Conservation (phyloP, 2,113 vertebrate genomes). For the Peucedramus taeniatus region DNA sequence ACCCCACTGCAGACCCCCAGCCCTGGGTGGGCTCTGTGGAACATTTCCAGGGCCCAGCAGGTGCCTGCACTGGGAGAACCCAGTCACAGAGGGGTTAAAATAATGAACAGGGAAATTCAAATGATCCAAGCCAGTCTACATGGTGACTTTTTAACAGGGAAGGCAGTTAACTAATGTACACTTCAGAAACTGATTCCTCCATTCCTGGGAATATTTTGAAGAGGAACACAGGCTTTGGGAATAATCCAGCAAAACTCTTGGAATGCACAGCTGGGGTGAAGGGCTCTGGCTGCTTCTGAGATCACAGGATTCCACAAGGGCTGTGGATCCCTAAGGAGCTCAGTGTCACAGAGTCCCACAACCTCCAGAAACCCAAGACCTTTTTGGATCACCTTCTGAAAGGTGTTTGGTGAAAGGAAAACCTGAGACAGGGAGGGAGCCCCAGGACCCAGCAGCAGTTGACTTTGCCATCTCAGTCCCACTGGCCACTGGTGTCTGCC, state of each 20-base stretch:
- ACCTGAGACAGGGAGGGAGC: neutral
- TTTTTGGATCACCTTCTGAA: neutral
- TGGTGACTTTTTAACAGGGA: neutral
- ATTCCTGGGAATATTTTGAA: neutral
- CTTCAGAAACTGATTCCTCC: neutral
- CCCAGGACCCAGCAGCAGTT: neutral
- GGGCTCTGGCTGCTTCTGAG: neutral
- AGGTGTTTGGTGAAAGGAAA: neutral
- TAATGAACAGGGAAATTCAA: neutral
- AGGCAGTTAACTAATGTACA: neutral
- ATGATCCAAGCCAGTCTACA: neutral
- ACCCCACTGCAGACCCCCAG: neutral
- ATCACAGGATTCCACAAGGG: neutral
- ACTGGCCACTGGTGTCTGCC: too few species aligned
- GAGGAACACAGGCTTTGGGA: neutral
- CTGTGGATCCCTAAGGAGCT: neutral
- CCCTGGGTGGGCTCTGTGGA: neutral
- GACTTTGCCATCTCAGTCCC: neutral
- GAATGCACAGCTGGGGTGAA: neutral
- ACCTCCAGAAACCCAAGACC: neutral
- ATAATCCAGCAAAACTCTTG: neutral
- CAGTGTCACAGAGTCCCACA: neutral
- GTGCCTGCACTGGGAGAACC: rapidly evolving
- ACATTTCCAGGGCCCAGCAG: neutral
- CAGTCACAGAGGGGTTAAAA: neutral